Percentiles rank a stretch among this genome's conserved stretches.
phyloP scores from a whole-genome alignment of 1,140 invertebrate species.

The Orussus abietinus region DNA sequence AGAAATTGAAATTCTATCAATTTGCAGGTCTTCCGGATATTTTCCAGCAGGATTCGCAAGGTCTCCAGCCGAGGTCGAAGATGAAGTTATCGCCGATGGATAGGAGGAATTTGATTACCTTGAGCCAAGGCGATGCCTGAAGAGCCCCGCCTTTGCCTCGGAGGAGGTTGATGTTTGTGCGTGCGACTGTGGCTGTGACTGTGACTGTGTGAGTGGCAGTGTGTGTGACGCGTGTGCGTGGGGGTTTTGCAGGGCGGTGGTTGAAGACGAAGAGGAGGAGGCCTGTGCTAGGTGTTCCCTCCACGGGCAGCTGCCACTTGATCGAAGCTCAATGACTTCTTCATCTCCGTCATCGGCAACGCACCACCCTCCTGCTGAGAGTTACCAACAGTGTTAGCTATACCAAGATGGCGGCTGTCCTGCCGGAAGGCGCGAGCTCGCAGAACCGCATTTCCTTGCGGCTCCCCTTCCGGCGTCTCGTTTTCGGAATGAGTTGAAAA shows the following conservation, averaged over 20 bases:
- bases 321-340: conserved; percentile 60
- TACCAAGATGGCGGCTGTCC: conserved; percentile 16
- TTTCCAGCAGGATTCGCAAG: no score
- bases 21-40: no score
- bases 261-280: conserved; percentile 41
- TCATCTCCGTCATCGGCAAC: conserved; percentile 60
- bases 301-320: conserved; percentile 45
- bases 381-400: conserved; percentile 24
- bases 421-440: no score
- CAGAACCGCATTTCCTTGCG: no score
- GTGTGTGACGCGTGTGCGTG: conserved; percentile 49
- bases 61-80: no score
- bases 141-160: conserved; percentile 47
- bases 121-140: conserved; percentile 49
- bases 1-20: no score
- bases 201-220: conserved; percentile 51
- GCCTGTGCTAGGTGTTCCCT: conserved; percentile 53
- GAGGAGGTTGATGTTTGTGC: conserved; percentile 47
- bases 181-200: conserved; percentile 41
- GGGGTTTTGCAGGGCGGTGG: conserved; percentile 41
- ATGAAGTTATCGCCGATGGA: neutral
- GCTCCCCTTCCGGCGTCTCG: no score
- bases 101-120: conserved; percentile 38
- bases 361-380: conserved; percentile 57
- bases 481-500: no score